phyloP scores from a whole-genome alignment of 2,113 vertebrate species.

The Menidia beryllina region DNA sequence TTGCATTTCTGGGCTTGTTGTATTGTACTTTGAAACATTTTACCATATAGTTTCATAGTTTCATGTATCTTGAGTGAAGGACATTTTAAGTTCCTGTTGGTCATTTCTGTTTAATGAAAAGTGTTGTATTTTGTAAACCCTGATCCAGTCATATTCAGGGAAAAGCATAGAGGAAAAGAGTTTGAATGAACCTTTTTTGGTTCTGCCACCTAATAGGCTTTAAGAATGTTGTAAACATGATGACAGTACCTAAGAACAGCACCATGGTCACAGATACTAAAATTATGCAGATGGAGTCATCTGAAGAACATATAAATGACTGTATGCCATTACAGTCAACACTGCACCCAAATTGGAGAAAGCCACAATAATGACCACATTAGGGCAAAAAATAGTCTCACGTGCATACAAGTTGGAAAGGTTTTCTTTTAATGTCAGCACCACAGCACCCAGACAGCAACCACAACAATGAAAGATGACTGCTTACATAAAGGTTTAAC shows the following conservation, averaged over 20 bases:
- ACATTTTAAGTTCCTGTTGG: slow-evolving; percentile 38
- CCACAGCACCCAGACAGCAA: too few species aligned
- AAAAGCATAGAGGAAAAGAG: slow-evolving; percentile 16
- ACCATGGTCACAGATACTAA: slow-evolving; percentile 81
- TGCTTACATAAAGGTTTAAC: too few species aligned
- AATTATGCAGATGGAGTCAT: slow-evolving; percentile 80
- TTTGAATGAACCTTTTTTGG: slow-evolving; percentile 63
- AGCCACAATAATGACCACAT: slow-evolving; percentile 51
- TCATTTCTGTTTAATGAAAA: slow-evolving; percentile 34
- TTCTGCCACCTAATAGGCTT: slow-evolving; percentile 62
- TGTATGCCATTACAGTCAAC: slow-evolving; percentile 55
- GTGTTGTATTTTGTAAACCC: slow-evolving; percentile 53
- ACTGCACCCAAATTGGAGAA: slow-evolving; percentile 65
- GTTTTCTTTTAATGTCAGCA: too few species aligned
- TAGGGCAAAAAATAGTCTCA: slow-evolving; percentile 55
- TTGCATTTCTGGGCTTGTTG: slow-evolving; percentile 54
- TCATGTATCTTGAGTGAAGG: slow-evolving; percentile 15
- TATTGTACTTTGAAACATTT: slow-evolving; percentile 57
- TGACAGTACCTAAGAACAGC: slow-evolving; percentile 78
- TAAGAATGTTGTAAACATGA: slow-evolving; percentile 80
- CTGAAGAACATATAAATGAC: slow-evolving; percentile 79
- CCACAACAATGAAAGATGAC: too few species aligned
- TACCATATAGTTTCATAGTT: slow-evolving; percentile 38
- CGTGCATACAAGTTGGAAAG: too few species aligned
- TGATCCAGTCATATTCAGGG: slow-evolving; percentile 57